Evolutionary conservation across 2,113 vertebrate species (phyloP), one percentile per base, ranked within the genome.

Genomic region (Noturus placidus): DNA sequence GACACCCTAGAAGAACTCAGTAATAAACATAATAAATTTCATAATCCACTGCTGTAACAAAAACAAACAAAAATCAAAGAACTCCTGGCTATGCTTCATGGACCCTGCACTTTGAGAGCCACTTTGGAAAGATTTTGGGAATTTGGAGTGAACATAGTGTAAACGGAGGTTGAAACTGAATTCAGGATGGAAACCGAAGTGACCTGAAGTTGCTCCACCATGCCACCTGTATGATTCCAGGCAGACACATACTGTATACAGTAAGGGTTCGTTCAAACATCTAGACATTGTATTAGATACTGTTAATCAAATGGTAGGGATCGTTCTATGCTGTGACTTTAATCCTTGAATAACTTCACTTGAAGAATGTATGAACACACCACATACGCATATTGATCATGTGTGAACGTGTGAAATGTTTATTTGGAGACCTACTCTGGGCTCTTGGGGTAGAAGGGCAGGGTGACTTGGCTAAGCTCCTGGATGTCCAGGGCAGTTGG

Each of bases 381-480:
- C 30, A 33, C n/a, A 33, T 79, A 13, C 4, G 27, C 15, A 56
- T 33, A 81, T 15, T 5, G 30, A 56, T 20, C 27, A 20, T 52
- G 72, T 27, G 46, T 50, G 72, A 52, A n/a, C 5, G 30, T 80
- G 19, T 38, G 79, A 42, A 57, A 19, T 52, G 52, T 80, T 80
- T 30, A 11, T 57, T 33, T 11, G 46, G 65, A 87, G 38, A 96
- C 97, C 97, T 97, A 99, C 97, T 97, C 95, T 88, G 96, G 95
- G 92, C 97, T 99, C 95, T 99, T 99, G 92, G 97, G 96, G 95
- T 97, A 97, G 96, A 97, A 98, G 50, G 98, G 96, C 87, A 98
- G 96, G 22, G 97, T 97, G 93, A 99, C 97, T 85, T 98, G 97
- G 95, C 96, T 97, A 90, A 99, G 97, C 78, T 97, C 96, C 91